These are phyloP conservation scores for Antheraea pernyi DNA, from an alignment of 1,140 invertebrate genomes.

Conservation along the genomic window DNA sequence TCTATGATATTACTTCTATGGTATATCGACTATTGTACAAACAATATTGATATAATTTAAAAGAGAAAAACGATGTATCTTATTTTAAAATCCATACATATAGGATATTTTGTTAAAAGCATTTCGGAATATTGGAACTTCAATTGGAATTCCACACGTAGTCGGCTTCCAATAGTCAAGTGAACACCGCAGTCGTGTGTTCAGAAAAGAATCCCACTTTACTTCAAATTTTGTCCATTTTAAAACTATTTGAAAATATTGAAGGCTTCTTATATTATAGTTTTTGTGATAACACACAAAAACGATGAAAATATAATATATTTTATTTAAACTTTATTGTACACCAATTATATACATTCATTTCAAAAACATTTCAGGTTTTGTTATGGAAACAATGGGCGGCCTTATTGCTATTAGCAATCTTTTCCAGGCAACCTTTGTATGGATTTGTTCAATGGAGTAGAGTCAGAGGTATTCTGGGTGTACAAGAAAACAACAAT, in stretches of 20 bases:
- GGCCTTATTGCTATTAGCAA: too few species aligned
- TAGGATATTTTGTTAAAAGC: slow-evolving; percentile 12
- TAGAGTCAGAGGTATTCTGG: too few species aligned
- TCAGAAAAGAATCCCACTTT: slow-evolving; percentile 4
- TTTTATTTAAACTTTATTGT: too few species aligned
- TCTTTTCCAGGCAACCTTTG: too few species aligned
- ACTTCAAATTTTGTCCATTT: neutral
- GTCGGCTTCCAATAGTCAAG: slow-evolving; percentile 9
- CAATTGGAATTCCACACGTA: slow-evolving; percentile 7
- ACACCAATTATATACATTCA: too few species aligned
- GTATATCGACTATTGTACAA: too few species aligned
- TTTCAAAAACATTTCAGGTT: neutral
- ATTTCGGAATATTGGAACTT: slow-evolving; percentile 8
- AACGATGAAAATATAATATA: neutral
- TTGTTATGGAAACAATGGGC: too few species aligned
- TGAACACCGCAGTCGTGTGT: slow-evolving; percentile 5
- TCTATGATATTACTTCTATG: too few species aligned
- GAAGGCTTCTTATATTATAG: neutral
- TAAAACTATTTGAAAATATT: neutral
- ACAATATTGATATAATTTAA: neutral
- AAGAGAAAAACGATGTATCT: neutral
- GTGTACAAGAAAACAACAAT: too few species aligned
- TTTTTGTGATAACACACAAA: neutral
- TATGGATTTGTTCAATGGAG: too few species aligned
- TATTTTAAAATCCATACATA: neutral